Evolutionary conservation across 2,888 invertebrate species (phyloP).

Genomic region (Petrolisthes manimaculis): DNA sequence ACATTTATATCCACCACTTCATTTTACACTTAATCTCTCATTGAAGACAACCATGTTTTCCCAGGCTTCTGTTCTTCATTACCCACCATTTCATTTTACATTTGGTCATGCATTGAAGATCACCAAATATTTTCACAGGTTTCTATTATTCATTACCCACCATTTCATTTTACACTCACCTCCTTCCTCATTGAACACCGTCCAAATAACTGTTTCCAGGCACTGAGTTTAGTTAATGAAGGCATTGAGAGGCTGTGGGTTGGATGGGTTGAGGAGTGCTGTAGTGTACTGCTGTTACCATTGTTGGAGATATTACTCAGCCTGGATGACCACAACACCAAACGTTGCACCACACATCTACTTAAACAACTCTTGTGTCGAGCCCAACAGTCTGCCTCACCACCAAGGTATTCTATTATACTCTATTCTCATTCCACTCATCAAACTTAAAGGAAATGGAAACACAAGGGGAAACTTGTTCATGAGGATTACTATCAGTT

Average conservation of each 20-base stretch:
- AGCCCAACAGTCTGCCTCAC: slow-evolving; percentile 20
- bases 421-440: neutral
- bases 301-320: slow-evolving; percentile 52
- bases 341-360: slow-evolving; percentile 52
- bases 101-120: too few species aligned
- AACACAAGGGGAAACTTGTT: too few species aligned
- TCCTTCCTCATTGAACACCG: neutral
- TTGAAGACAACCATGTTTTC: too few species aligned
- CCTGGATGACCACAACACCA: slow-evolving; percentile 55
- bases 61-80: too few species aligned
- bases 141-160: too few species aligned
- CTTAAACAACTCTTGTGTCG: slow-evolving; percentile 47
- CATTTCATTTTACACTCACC: too few species aligned
- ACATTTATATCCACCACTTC: too few species aligned
- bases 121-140: too few species aligned
- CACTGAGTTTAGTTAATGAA: slow-evolving; percentile 40
- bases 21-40: too few species aligned
- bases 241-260: slow-evolving; percentile 3
- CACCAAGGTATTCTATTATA: slow-evolving; percentile 32
- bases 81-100: too few species aligned
- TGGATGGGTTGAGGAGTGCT: slow-evolving; percentile 36
- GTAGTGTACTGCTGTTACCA: slow-evolving; percentile 27
- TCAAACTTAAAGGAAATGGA: too few species aligned
- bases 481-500: too few species aligned
- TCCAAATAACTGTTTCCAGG: slow-evolving; percentile 12